phyloP scores from a whole-genome alignment of 1,140 invertebrate genomes.

The Tetramorium simillimum region DNA sequence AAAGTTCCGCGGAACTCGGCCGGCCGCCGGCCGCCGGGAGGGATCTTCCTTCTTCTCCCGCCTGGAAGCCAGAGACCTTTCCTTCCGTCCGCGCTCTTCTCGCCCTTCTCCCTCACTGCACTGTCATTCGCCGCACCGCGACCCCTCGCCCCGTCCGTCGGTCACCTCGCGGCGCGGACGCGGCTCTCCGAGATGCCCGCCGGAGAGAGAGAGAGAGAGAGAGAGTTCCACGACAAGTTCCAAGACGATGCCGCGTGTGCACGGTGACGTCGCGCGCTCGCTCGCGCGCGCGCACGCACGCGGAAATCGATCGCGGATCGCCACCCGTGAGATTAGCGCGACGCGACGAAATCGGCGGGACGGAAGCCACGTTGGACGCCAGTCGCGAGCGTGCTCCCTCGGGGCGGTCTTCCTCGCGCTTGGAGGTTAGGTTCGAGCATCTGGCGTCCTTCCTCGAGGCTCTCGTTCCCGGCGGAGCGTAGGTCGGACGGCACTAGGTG shows the following conservation, averaged over 20 bases:
- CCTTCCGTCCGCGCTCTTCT: not conserved
- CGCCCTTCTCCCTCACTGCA: constrained; percentile 9
- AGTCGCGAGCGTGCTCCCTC: constrained; percentile 49
- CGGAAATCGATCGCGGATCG: constrained; percentile 34
- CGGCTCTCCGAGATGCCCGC: not conserved
- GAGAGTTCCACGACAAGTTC: not conserved
- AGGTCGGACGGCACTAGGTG: constrained; percentile 12
- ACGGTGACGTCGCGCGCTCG: no score
- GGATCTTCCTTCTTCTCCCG: not conserved
- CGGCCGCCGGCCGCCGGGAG: not conserved
- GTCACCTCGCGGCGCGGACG: not conserved
- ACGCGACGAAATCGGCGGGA: not conserved
- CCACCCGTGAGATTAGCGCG: not conserved
- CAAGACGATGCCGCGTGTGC: no score
- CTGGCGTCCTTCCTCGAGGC: constrained; percentile 66
- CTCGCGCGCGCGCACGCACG: not conserved
- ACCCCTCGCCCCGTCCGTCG: not conserved
- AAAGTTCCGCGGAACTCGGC: not conserved
- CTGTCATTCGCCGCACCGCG: constrained; percentile 16
- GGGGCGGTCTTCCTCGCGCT: constrained; percentile 71
- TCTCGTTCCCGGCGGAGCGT: not conserved
- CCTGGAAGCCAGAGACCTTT: not conserved
- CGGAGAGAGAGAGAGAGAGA: not conserved
- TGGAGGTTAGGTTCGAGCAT: constrained; percentile 75
- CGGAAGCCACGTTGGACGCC: constrained; percentile 13